phyloP scores from a whole-genome alignment of 2,797 vertebrate genomes.

The Cottoperca gobio region DNA sequence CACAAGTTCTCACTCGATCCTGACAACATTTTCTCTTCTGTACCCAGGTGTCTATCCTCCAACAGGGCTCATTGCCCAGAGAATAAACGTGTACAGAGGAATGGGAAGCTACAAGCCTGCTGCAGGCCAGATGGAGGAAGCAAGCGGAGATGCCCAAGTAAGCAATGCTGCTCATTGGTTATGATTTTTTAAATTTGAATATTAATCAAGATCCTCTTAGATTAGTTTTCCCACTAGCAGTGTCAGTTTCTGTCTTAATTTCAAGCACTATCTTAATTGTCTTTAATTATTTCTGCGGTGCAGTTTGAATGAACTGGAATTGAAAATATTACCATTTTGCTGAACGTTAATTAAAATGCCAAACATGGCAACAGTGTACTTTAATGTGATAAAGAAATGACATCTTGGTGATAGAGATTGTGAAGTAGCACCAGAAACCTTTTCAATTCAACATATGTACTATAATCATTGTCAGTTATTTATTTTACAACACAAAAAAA shows the following conservation, averaged over 20 bases:
- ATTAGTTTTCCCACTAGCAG: not conserved
- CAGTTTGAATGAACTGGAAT: slow-evolving; percentile 18
- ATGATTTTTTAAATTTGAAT: slow-evolving; percentile 1
- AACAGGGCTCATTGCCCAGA: slow-evolving; percentile 89
- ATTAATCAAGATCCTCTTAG: slow-evolving; percentile 18
- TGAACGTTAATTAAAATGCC: slow-evolving; percentile 7
- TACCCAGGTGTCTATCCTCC: slow-evolving; percentile 70
- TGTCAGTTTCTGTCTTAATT: slow-evolving; percentile 7
- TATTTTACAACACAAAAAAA: slow-evolving; percentile 7
- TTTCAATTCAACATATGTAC: not conserved
- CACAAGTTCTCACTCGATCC: slow-evolving; percentile 14
- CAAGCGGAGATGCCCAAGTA: slow-evolving; percentile 81
- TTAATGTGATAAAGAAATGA: not conserved
- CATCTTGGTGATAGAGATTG: not conserved
- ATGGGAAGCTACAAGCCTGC: slow-evolving; percentile 79
- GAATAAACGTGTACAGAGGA: slow-evolving; percentile 93
- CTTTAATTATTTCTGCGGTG: slow-evolving; percentile 9
- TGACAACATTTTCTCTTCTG: slow-evolving; percentile 51
- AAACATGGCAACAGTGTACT: not conserved
- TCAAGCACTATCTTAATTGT: slow-evolving; percentile 13
- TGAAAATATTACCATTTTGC: not conserved
- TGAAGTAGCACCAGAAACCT: not conserved
- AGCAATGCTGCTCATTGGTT: slow-evolving; percentile 63
- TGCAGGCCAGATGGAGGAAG: slow-evolving; percentile 68
- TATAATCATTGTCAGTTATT: not conserved